Evolutionary conservation across 2,113 vertebrate genomes (phyloP).

Genomic region (Laticauda colubrina): DNA sequence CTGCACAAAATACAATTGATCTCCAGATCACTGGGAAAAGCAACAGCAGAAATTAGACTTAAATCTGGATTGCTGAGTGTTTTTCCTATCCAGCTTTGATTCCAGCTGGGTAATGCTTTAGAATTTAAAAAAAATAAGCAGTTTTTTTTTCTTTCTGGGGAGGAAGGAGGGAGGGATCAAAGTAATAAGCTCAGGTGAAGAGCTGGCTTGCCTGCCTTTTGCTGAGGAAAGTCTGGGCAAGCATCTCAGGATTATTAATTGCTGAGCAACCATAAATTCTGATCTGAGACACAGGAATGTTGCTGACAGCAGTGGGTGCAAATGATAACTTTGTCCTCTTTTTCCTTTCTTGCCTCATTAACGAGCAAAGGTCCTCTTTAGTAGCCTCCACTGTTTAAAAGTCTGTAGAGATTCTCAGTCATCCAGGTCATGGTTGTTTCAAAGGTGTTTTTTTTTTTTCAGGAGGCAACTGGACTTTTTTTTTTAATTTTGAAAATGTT

Average conservation of each 20-base stretch:
- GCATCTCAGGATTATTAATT: not conserved
- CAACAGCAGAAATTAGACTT: too few species aligned
- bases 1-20: not conserved
- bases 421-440: too few species aligned
- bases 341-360: not conserved
- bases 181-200: not conserved
- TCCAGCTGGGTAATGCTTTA: not conserved
- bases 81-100: not conserved
- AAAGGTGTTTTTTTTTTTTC: not conserved
- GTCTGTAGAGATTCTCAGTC: too few species aligned
- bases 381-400: not conserved
- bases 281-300: not conserved
- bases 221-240: not conserved
- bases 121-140: too few species aligned
- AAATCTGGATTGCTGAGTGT: too few species aligned
- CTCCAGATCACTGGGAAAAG: not conserved
- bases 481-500: too few species aligned
- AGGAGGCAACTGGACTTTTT: too few species aligned
- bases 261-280: constrained; percentile 10
- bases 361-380: not conserved
- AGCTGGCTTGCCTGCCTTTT: not conserved
- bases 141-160: not conserved
- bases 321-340: not conserved
- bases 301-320: not conserved
- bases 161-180: not conserved